Base-by-base conservation (phyloP, 2,888 invertebrate genomes). In the Kryphioiulus occultus region DNA sequence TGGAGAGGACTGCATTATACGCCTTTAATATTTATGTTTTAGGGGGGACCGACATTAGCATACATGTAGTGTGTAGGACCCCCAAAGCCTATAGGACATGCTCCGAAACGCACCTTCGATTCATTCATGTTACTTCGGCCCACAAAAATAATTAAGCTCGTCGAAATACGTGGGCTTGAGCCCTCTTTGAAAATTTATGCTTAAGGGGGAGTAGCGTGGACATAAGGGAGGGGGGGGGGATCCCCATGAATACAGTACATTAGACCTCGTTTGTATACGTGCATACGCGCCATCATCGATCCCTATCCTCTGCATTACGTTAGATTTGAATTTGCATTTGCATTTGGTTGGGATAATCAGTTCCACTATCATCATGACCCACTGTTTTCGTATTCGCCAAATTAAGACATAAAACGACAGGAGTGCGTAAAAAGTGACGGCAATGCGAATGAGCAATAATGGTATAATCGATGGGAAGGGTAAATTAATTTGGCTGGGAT, bases 11-110 rank as follows among this genome's bases (percentile, higher is more conserved):
- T 59, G 22, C 22, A 59, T 59, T 59, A 59, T 68, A 68, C 68
- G 68, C 68, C 68, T 68, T 68, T 68, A 68, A 68, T 68, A 68
- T 68, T 68, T 68, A 68, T 68, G 68, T 68, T 68, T 26, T 26
- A 68, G 68, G 68, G 68, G 12, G 5, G 9, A 10, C 22, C 3
- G 22, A 68, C 26, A 68, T 68, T 68, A 68, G 68, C 68, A 68
- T 68, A 26, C n/a, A n/a, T n/a, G n/a, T n/a, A n/a, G n/a, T n/a
- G n/a, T n/a, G 68, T 26, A 26, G 68, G 68, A 9, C 68, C 26
- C 68, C 68, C 26, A 68, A 68, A 68, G 68, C 68, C 26, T n/a
- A n/a, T n/a, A 59, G 59, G 59, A 59, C 59, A 59, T 59, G 59
- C 59, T 59, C n/a, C 26, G n/a, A 68, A 68, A 68, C 68, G 68